Evolutionary conservation across 1,140 invertebrate species (phyloP), one percentile per base, ranked within the genome.

Genomic region (Drosophila pallidifrons): DNA sequence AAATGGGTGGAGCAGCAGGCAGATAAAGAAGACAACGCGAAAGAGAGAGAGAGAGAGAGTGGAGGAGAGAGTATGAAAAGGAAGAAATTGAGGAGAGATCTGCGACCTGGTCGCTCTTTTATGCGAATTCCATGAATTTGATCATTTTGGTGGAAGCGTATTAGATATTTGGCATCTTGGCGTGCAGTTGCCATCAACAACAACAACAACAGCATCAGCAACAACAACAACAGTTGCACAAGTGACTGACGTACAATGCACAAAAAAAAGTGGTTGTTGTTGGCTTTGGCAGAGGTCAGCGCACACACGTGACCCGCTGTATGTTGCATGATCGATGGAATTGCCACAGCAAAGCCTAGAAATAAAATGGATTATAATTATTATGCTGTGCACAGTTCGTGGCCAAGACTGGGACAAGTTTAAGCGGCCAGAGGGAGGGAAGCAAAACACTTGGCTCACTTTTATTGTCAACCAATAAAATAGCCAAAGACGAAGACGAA

Each of bases 301-400:
- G 78, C 77, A 88, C 85, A 88, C 85, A 88, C 75, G 75, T 88
- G 85, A 88, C 85, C 85, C 74, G 54, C 4, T 43, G 51, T 65
- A 59, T 49, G 68, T 52, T 67, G 65, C 81, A 88, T 88, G 83
- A 88, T 88, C 83, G 85, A 88, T 88, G 83, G 85, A 75, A 88
- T 88, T 88, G 83, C 80, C 63, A 55, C 51, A 65, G 54, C 52
- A 70, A 76, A 79, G 82, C 64, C 61, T 59, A 72, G 43, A 81
- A 89, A 88, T 85, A 75, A 88, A 88, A 88, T 88, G 85, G 85
- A 88, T 88, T 88, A 85, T 88, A 88, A 88, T 88, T 89, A 89
- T 88, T 89, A 80, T 89, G 81, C 85, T 78, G 54, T 70, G 67
- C 69, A 71, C 49, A 67, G 41, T 41, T 15, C 52, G 38, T 15